These are phyloP conservation scores for Pandion haliaetus DNA, from an alignment of 2,113 vertebrate genomes.

Conservation along the genomic window DNA sequence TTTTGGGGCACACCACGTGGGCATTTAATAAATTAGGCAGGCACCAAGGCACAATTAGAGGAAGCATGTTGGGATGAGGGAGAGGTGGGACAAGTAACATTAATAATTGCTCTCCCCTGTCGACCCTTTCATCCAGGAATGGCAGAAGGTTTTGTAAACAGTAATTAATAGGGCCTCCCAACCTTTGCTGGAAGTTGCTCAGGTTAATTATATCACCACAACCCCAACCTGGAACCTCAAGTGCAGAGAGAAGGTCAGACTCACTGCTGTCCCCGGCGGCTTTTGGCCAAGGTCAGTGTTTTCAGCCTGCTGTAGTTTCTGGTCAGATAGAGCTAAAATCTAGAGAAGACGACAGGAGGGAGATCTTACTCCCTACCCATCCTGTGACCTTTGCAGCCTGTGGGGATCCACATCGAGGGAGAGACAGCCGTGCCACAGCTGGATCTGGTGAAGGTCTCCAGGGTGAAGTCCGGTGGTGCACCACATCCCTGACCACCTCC, in stretches of 20 bases:
- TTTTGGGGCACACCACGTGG: conserved; percentile 25
- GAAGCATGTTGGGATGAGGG: conserved; percentile 25
- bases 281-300: neutral
- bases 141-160: conserved; percentile 28
- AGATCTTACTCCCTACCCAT: neutral
- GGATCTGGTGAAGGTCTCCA: neutral
- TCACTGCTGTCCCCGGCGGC: neutral
- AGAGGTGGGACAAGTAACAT: conserved; percentile 42
- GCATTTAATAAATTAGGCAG: conserved; percentile 44
- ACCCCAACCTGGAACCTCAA: conserved; percentile 21
- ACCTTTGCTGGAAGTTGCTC: conserved; percentile 26
- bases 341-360: neutral
- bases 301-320: neutral
- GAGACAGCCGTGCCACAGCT: rapidly evolving
- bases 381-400: neutral
- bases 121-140: conserved; percentile 45
- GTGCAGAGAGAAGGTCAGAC: conserved; percentile 2
- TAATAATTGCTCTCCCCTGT: conserved; percentile 25
- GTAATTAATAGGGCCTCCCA: conserved; percentile 49
- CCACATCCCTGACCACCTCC: neutral
- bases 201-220: conserved; percentile 24
- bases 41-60: conserved; percentile 39
- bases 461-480: neutral
- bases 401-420: rapidly evolving
- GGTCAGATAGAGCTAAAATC: neutral